These are phyloP conservation scores for Dipodomys stephensi DNA, from an alignment of 2,113 vertebrate species.

Conservation along the genomic window DNA sequence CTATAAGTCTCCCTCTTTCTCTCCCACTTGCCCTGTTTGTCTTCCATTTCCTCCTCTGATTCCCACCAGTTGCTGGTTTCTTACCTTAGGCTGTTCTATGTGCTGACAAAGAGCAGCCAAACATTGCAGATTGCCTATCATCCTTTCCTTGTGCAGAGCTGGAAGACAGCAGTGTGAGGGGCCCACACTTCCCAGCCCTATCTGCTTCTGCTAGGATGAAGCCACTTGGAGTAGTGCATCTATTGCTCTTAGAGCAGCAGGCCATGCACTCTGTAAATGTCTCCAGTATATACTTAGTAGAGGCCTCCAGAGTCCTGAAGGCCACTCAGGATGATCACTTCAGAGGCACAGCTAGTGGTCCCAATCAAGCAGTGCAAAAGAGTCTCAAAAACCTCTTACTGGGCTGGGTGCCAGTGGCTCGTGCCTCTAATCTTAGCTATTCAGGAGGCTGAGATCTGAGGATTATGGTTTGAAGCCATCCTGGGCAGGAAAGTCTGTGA, in stretches of 20 bases:
- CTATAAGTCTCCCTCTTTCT: too few relatives aligned
- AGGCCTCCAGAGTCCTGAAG: background rate
- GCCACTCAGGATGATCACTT: background rate
- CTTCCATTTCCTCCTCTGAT: slow-evolving; percentile 9
- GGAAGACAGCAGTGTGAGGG: background rate
- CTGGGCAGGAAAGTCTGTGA: too few relatives aligned
- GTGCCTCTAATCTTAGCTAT: too few relatives aligned
- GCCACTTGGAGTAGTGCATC: background rate
- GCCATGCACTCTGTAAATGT: background rate
- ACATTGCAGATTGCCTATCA: background rate
- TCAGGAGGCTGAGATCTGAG: too few relatives aligned
- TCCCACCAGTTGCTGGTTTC: background rate
- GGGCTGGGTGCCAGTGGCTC: too few relatives aligned
- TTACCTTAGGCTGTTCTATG: background rate
- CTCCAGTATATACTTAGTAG: background rate
- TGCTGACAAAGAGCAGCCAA: background rate
- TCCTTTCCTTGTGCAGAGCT: background rate
- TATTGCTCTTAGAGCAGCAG: background rate
- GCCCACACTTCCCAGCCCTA: background rate
- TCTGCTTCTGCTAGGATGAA: background rate
- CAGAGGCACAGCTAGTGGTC: background rate
- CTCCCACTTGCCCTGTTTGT: too few relatives aligned
- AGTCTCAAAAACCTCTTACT: background rate
- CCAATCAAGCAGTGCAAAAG: background rate
- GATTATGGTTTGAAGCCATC: too few relatives aligned